Evolutionary conservation across 1,140 invertebrate genomes (phyloP), one percentile per base, ranked within the genome.

Genomic region (Lasioglossum baleicum): DNA sequence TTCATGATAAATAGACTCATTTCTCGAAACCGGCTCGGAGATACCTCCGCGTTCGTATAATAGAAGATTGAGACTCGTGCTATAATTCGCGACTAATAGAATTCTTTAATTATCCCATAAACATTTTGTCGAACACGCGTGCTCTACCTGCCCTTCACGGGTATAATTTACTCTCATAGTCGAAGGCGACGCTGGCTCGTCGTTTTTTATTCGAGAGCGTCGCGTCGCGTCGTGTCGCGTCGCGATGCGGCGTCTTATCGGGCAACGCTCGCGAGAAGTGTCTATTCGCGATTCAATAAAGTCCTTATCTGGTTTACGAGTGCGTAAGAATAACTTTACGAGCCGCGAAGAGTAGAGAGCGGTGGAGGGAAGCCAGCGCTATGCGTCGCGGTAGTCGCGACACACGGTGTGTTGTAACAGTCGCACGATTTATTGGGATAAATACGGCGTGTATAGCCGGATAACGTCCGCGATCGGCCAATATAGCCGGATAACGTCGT

Each of bases 251-350:
- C 40, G 48, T 13, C 26, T 80, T 80, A 80, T 75, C 78, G 78
- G 71, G 20, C 71, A 80, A 75, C 72, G 79, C 77, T 76, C 67
- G 74, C 79, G 67, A 75, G 75, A 65, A 79, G 64, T 65, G 67
- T 82, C 80, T 85, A 82, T 85, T 85, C 80, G 70, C 75, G 81
- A 79, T 75, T 85, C 81, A 86, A 85, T 86, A 86, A 80, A 80
- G 73, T 77, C 60, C 81, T 85, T 86, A 86, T 86, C 85, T 83
- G 70, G 72, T 86, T 86, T 83, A 85, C 82, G 81, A 77, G 72
- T 83, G 77, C 74, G 65, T 82, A 85, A 85, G 83, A 86, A 86
- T 86, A 85, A 76, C 61, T 83, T 85, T 86, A 85, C 64, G 85
- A 64, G 69, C 73, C 68, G 53, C 51, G 65, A 80, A 64, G 65